These are phyloP conservation scores for Aricia agestis DNA, from an alignment of 1,140 invertebrate species.

Conservation along the genomic window DNA sequence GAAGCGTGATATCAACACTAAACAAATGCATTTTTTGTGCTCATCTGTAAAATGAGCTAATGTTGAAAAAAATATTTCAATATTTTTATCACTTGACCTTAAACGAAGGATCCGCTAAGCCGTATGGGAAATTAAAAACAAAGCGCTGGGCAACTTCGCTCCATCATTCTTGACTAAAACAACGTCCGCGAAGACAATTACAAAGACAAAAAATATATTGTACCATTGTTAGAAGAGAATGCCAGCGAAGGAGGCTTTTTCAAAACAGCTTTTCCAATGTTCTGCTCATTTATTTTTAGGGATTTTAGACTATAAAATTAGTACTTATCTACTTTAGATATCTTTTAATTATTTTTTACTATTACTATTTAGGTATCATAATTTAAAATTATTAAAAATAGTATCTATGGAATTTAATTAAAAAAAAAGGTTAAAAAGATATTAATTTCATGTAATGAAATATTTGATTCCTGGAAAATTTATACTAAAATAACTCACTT, in stretches of 20 bases:
- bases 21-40: slow-evolving; percentile 1
- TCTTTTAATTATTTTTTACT: too few relatives aligned
- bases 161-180: slow-evolving; percentile 15
- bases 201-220: slow-evolving; percentile 6
- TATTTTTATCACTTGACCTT: slow-evolving; percentile 15
- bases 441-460: too few relatives aligned
- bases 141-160: slow-evolving; percentile 6
- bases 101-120: slow-evolving; percentile 5
- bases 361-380: too few relatives aligned
- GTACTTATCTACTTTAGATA: neutral
- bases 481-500: too few relatives aligned
- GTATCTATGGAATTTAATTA: too few relatives aligned
- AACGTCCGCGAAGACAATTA: slow-evolving; percentile 8
- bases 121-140: slow-evolving; percentile 17
- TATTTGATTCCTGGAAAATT: too few relatives aligned
- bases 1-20: neutral
- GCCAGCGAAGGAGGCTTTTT: neutral
- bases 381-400: too few relatives aligned
- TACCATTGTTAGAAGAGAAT: slow-evolving; percentile 9
- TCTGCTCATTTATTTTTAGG: neutral
- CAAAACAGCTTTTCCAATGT: neutral
- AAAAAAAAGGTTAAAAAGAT: too few relatives aligned
- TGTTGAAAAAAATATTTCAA: slow-evolving; percentile 15
- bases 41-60: neutral
- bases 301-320: neutral